phyloP scores from a whole-genome alignment of 2,888 invertebrate species.

The Teinopalpus imperialis region DNA sequence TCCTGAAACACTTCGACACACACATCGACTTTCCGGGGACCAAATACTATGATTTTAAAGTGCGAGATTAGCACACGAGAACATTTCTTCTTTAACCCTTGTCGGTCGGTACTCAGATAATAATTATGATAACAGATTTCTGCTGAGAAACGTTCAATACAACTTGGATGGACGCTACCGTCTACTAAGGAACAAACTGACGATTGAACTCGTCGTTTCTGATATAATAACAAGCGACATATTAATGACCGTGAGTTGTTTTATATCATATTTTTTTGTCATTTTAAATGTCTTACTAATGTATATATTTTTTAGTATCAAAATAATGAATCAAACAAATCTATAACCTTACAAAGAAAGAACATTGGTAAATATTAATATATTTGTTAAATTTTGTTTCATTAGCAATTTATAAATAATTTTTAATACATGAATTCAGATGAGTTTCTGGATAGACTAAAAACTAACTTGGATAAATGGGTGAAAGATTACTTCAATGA shows the following conservation, averaged over 20 bases:
- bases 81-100: too few relatives aligned
- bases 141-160: conserved; percentile 53
- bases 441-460: conserved; percentile 49
- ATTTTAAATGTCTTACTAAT: neutral
- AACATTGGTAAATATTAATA: conserved; percentile 40
- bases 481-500: conserved; percentile 69
- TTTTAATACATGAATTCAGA: conserved; percentile 36
- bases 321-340: conserved; percentile 30
- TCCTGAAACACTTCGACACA: too few relatives aligned
- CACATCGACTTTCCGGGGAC: too few relatives aligned
- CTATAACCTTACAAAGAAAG: conserved; percentile 30
- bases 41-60: too few relatives aligned
- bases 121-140: conserved; percentile 46
- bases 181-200: conserved; percentile 46
- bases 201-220: conserved; percentile 51
- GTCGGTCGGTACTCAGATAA: too few relatives aligned
- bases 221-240: conserved; percentile 41
- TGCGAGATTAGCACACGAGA: too few relatives aligned
- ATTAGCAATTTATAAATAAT: too few relatives aligned
- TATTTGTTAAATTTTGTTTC: neutral
- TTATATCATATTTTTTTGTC: neutral
- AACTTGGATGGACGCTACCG: conserved; percentile 57
- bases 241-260: conserved; percentile 48
- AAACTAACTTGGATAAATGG: conserved; percentile 59
- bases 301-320: conserved; percentile 42